Evolutionary conservation across 2,888 invertebrate genomes (phyloP), one percentile per base, ranked within the genome.

Genomic region (Caenorhabditis sp.): DNA sequence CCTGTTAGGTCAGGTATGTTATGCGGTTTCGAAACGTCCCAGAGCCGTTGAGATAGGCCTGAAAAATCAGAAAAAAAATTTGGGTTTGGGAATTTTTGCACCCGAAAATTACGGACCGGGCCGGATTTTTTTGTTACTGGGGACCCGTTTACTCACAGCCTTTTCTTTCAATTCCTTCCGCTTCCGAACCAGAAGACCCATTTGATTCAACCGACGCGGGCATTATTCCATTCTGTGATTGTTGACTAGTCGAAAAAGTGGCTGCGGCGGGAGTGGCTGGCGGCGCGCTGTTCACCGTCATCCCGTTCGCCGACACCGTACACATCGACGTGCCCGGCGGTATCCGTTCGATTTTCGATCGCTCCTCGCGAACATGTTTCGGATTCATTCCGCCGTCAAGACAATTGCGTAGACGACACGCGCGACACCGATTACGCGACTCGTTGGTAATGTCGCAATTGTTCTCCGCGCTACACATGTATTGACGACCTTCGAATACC

Each of bases 321-420:
- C 66, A 67, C 14, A 63, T 58, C 10, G 36, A 17, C 4, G 57
- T 26, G 2, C 36, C 36, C 21, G 74, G 72, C 12, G 76, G 67
- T 61, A 71, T 64, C 55, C 71, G 36, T 21, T 77, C 77, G 23
- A 70, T 69, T 51, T 81, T 80, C 55, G 69, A 76, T 21, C 81
- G 66, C 58, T 79, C 79, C 51, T 79, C 81, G 23, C 81, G 68
- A n/a, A 83, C 83, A 55, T 81, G 79, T 51, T 80, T 81, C 43
- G 83, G 83, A 57, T 83, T 83, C 83, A 83, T 83, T 12, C 83
- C 83, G 14, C 83, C 83, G 21, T 76, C 73, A 21, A 81, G 69
- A 69, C 83, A 83, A 66, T 81, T 81, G 21, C 77, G 77, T 37
- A 81, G 76, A 10, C 83, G 83, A 58, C 83, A 83, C 17, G 83